These are phyloP conservation scores for Leucoma salicis DNA, from an alignment of 2,888 invertebrate genomes.

Conservation along the genomic window DNA sequence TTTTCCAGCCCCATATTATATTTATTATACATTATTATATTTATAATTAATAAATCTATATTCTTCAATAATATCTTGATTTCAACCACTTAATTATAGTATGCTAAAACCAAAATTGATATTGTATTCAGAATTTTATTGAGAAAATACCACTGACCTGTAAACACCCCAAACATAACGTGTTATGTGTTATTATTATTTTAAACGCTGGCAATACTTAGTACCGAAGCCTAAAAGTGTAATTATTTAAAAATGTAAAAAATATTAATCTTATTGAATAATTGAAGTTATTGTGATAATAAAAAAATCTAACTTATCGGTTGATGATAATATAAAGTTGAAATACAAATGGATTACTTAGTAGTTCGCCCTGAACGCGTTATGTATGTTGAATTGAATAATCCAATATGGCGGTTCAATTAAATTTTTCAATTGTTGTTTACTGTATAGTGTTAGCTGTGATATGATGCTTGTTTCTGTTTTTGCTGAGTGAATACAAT, in stretches of 20 bases:
- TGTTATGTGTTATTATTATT: too few species aligned
- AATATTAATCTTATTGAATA: conserved; percentile 17
- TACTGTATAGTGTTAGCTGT: conserved; percentile 37
- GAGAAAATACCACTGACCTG: too few species aligned
- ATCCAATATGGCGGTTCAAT: conserved; percentile 61
- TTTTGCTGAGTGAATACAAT: conserved; percentile 3
- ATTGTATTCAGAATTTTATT: too few species aligned
- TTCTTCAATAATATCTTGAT: too few species aligned
- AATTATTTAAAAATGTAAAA: conserved; percentile 6
- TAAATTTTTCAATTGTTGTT: conserved; percentile 46
- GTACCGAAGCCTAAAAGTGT: conserved; percentile 2
- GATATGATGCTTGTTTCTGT: conserved; percentile 8
- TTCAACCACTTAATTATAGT: too few species aligned
- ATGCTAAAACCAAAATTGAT: too few species aligned
- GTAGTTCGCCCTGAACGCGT: conserved; percentile 25
- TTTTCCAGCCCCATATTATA: too few species aligned
- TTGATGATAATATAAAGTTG: conserved; percentile 15
- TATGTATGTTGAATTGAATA: conserved; percentile 23
- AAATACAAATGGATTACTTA: conserved; percentile 23
- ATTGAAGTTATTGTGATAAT: conserved; percentile 9
- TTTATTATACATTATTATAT: too few species aligned
- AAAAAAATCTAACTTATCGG: conserved; percentile 11
- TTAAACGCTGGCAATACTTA: conserved; percentile 9
- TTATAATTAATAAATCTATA: too few species aligned
- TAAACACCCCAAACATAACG: too few species aligned